Conservation (phyloP, 1,140 invertebrate genomes). For the Temnothorax curvispinosus region DNA sequence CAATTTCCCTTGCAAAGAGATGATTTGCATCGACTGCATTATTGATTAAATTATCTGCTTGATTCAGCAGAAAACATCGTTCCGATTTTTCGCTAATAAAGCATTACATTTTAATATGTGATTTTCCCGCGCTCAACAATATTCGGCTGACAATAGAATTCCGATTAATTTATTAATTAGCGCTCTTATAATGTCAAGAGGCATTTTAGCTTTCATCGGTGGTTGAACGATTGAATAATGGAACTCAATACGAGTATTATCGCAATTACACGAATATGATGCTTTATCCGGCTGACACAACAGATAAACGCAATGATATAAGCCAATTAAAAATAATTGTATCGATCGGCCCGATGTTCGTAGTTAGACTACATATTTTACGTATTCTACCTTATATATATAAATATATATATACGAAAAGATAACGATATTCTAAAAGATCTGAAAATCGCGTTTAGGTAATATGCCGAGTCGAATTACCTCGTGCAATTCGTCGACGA, state of each 20-base stretch:
- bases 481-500: constrained; percentile 1
- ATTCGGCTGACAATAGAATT: constrained; percentile 37
- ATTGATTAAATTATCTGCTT: constrained; percentile 32
- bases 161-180: constrained; percentile 42
- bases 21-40: background rate
- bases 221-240: background rate
- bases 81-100: constrained; percentile 6
- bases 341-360: background rate
- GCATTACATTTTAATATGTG: background rate
- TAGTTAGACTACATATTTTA: background rate
- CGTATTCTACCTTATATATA: background rate
- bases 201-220: constrained; percentile 4
- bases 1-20: background rate
- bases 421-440: background rate
- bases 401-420: background rate
- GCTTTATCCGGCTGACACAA: constrained; percentile 4
- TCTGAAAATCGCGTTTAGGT: background rate
- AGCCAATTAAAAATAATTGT: constrained; percentile 17
- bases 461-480: background rate
- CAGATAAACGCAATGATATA: background rate
- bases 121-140: background rate
- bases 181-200: background rate
- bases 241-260: background rate
- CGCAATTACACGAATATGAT: background rate
- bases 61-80: background rate